Conservation (phyloP, 37 sponge, comb jelly and placozoan genomes). For the Aplysina aerophoba region DNA sequence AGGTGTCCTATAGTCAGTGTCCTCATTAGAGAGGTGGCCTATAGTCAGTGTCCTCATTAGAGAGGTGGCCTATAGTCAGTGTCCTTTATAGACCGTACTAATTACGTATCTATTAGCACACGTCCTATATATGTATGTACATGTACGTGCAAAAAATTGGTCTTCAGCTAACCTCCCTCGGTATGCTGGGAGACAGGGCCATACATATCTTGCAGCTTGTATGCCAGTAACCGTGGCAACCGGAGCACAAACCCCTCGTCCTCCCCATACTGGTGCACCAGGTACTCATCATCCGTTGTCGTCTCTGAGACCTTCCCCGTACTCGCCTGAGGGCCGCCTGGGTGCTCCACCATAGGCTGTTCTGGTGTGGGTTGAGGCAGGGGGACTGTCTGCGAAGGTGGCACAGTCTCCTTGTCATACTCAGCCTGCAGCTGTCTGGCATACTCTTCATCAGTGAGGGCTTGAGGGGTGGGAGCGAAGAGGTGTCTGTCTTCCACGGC, state of each 20-base stretch:
- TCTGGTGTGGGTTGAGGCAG: neutral
- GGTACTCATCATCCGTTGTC: neutral
- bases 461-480: neutral
- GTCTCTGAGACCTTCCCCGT: neutral
- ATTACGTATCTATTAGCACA: no score
- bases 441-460: neutral
- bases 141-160: no score
- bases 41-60: no score
- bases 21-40: no score
- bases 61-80: no score
- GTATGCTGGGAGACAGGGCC: slow-evolving; percentile 46
- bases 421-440: slow-evolving; percentile 7
- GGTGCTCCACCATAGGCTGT: neutral
- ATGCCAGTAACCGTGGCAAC: slow-evolving; percentile 53
- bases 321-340: neutral
- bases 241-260: slow-evolving; percentile 49
- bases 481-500: no score
- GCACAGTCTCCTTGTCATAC: neutral
- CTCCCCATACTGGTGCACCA: neutral
- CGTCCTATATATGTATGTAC: no score
- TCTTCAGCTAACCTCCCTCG: slow-evolving; percentile 9
- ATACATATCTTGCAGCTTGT: slow-evolving; percentile 65
- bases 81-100: no score
- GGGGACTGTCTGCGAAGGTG: neutral
- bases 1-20: no score